Base-by-base conservation (phyloP, 2,888 invertebrate species). In the Anaspis maculata region DNA sequence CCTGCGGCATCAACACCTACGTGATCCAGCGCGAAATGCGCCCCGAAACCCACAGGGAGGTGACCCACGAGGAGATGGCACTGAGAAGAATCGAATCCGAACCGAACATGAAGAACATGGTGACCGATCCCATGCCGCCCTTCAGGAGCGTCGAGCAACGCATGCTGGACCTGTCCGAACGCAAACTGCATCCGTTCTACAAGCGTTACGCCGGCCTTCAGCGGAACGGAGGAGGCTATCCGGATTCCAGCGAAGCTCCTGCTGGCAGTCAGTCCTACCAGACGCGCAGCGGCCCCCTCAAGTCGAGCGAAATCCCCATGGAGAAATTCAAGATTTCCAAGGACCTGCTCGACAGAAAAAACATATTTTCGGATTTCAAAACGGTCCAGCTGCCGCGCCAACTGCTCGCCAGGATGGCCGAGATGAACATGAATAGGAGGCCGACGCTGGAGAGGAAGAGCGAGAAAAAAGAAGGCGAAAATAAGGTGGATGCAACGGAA, bases 141-240 rank as follows among this genome's bases (percentile, higher is more conserved):
- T 60, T 55, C 41, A 47, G 50, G 15, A 51, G 45, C 21, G 59
- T 56, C 7, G 56, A 55, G 34, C 45, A 54, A 25, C 45, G 61
- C 3, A 13, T 62, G 37, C 21, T 64, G 3, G 59, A 61, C 30
- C 34, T 62, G 32, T 30, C 44, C 27, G 55, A 59, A n/a, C 46
- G 50, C 13, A 52, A 49, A 34, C 42, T 64, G 5, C 64, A 64
- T 42, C 64, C 64, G 0, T 36, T 54, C 3, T 61, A 62, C 39
- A 54, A 52, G 37, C 50, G 49, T 41, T 52, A 46, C 21, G 41
- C 48, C 44, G 32, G 39, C 1, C 41, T 44, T 13, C 45, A 52
- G 10, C 46, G 44, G 27, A 34, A 30, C 3, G n/a, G n/a, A n/a
- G 21, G 11, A 3, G 9, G 19, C 6, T 19, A 19, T 9, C 9